These are phyloP conservation scores for Rhinella marina DNA, from an alignment of 2,797 vertebrate genomes.

Conservation along the genomic window DNA sequence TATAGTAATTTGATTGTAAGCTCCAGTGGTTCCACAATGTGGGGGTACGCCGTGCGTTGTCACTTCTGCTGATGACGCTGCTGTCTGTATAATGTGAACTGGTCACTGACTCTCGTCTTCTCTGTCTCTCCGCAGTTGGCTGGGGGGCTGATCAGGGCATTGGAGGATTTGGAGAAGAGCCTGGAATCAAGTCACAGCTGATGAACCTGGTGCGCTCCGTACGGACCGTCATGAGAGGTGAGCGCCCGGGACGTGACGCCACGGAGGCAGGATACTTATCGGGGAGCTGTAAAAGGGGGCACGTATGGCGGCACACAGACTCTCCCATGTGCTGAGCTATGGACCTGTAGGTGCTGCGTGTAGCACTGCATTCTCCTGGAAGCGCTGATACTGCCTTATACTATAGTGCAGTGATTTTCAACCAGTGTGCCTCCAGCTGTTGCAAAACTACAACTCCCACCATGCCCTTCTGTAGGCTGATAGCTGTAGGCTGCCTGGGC, in stretches of 20 bases:
- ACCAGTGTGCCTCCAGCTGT: too few species aligned
- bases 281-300: too few species aligned
- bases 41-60: too few species aligned
- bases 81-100: background rate
- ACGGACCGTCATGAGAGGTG: slow-evolving; percentile 94
- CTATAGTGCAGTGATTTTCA: too few species aligned
- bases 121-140: slow-evolving; percentile 79
- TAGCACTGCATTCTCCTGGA: too few species aligned
- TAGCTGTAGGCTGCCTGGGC: too few species aligned
- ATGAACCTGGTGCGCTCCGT: slow-evolving; percentile 91
- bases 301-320: too few species aligned
- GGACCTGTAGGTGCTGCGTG: too few species aligned
- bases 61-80: too few species aligned
- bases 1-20: background rate
- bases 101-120: background rate
- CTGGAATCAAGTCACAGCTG: slow-evolving; percentile 91
- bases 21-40: background rate
- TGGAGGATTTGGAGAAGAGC: slow-evolving; percentile 94
- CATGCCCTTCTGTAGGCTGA: too few species aligned
- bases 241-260: background rate
- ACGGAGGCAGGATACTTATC: background rate
- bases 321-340: too few species aligned
- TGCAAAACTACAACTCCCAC: too few species aligned
- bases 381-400: background rate
- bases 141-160: slow-evolving; percentile 92